These are phyloP conservation scores for Exaiptasia diaphana DNA, from an alignment of 64 coral and sea anemone genomes.

Conservation along the genomic window DNA sequence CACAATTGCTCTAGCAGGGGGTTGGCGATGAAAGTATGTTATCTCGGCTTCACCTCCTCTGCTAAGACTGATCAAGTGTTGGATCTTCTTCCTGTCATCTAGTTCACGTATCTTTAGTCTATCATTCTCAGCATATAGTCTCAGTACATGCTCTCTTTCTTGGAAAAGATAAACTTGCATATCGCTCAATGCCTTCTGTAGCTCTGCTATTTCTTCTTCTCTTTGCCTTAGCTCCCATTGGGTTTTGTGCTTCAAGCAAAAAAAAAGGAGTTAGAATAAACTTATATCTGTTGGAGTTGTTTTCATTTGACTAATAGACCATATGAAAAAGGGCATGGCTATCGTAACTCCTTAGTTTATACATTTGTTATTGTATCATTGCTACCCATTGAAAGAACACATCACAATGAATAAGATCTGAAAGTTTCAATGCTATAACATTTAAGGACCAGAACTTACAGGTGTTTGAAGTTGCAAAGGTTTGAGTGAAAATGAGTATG, in stretches of 20 bases:
- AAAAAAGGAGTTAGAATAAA: no score
- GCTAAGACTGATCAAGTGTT: constrained; percentile 78
- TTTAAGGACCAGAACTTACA: no score
- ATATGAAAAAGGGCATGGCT: no score
- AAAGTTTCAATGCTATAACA: no score
- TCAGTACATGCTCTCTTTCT: constrained; percentile 89
- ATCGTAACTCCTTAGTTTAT: no score
- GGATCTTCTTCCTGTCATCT: constrained; percentile 95
- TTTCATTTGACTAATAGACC: background rate
- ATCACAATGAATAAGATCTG: no score
- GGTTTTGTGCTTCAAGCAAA: constrained; percentile 65
- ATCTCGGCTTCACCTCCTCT: constrained; percentile 77
- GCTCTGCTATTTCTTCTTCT: constrained; percentile 94
- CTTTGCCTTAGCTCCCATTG: constrained; percentile 89
- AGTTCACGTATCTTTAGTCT: constrained; percentile 89
- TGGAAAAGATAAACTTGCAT: constrained; percentile 99
- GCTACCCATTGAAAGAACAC: no score
- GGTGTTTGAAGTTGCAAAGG: no score
- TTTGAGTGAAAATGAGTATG: no score
- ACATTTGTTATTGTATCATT: no score
- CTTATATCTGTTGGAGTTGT: no score
- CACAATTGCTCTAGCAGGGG: constrained; percentile 76
- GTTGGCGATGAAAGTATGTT: constrained; percentile 92
- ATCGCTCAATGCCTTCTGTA: constrained; percentile 95
- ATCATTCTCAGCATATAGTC: constrained; percentile 94